Evolutionary conservation across 2,888 invertebrate genomes (phyloP).

Genomic region (Digitonthophagus gazella): DNA sequence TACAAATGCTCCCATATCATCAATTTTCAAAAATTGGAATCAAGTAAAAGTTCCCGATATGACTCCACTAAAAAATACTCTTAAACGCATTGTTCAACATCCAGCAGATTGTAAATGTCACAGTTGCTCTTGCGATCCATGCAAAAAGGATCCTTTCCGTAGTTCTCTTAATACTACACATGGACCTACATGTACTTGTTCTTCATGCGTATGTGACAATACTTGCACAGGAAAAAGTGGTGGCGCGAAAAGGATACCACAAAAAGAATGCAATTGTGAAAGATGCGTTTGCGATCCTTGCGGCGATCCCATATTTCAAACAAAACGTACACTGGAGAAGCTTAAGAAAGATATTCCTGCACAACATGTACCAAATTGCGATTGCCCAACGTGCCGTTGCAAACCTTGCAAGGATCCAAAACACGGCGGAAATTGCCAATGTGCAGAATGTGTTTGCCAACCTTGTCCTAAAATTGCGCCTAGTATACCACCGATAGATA

Average conservation of each 20-base stretch:
- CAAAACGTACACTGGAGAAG: neutral
- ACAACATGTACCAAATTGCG: constrained; percentile 5
- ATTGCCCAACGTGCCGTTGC: constrained; percentile 16
- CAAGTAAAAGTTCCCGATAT: neutral
- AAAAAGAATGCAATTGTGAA: constrained; percentile 18
- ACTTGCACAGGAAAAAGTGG: constrained; percentile 5
- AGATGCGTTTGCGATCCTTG: constrained; percentile 24
- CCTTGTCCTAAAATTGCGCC: neutral
- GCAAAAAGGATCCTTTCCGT: constrained; percentile 17
- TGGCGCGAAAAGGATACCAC: neutral
- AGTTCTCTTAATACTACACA: constrained; percentile 7
- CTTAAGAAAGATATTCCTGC: neutral
- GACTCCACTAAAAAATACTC: neutral
- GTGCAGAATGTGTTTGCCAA: constrained; percentile 5
- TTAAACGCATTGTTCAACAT: constrained; percentile 4
- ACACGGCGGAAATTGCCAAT: constrained; percentile 10
- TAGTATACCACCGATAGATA: constrained; percentile 2
- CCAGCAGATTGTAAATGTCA: constrained; percentile 5
- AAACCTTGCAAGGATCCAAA: constrained; percentile 11
- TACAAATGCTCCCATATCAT: neutral
- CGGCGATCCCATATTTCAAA: constrained; percentile 14
- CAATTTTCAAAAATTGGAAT: neutral
- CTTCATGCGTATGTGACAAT: constrained; percentile 14
- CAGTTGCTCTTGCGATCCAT: constrained; percentile 21
- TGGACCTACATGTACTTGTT: constrained; percentile 17